These are phyloP conservation scores for Asarcornis scutulata DNA, from an alignment of 2,113 vertebrate species.

Conservation along the genomic window DNA sequence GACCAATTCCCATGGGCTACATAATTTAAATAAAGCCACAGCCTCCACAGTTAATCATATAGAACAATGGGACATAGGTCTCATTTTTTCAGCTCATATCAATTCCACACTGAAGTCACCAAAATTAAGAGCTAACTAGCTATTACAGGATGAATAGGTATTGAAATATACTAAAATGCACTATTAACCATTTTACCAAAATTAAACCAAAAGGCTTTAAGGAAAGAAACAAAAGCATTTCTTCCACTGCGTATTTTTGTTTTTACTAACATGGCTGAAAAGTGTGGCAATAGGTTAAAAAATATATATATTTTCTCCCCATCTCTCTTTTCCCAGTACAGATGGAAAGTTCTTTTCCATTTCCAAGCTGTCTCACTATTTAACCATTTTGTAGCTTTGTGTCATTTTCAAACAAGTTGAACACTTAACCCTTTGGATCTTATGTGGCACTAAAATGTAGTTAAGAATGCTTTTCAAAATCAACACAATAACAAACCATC, in stretches of 20 bases:
- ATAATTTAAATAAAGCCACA: constrained; percentile 11
- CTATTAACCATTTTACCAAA: not conserved
- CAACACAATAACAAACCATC: not conserved
- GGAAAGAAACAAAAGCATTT: not conserved
- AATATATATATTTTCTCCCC: not conserved
- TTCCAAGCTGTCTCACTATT: not conserved
- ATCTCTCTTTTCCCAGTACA: not conserved
- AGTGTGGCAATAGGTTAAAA: not conserved
- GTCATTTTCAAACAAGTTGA: not conserved
- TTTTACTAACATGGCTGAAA: not conserved
- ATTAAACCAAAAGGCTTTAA: constrained; percentile 9
- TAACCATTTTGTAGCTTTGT: not conserved
- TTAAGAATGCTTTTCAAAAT: not conserved
- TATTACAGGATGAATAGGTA: not conserved
- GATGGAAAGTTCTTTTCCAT: not conserved
- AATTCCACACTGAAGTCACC: not conserved
- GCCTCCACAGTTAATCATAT: not conserved
- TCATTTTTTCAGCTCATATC: constrained; percentile 21
- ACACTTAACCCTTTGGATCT: not conserved
- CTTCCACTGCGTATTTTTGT: not conserved
- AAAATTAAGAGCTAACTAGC: constrained; percentile 32
- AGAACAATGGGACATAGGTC: not conserved
- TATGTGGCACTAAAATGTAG: not conserved
- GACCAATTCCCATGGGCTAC: not conserved
- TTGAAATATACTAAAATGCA: not conserved